Percentiles rank a stretch among this genome's conserved stretches.
These are phyloP conservation scores for Rhabdophis nuchalis DNA, from an alignment of 2,797 vertebrate genomes.

Conservation along the genomic window DNA sequence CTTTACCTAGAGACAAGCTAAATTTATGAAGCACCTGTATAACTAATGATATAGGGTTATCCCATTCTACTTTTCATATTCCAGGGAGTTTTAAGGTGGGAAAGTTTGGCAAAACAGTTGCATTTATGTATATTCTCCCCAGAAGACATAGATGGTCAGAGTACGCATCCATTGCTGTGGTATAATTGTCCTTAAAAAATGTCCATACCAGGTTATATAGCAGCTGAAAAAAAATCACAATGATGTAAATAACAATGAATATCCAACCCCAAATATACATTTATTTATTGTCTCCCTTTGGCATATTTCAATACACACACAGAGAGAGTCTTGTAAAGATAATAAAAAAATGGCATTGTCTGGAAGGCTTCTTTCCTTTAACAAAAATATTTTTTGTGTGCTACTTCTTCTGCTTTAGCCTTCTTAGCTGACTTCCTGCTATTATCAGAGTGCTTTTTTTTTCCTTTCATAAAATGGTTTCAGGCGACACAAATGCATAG, in stretches of 20 bases:
- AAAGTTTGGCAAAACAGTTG: background rate
- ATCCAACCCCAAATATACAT: background rate
- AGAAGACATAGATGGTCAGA: background rate
- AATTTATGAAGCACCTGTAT: too few relatives aligned
- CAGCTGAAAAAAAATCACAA: background rate
- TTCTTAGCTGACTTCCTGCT: slow-evolving; percentile 40
- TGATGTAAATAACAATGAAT: background rate
- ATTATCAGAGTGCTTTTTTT: slow-evolving; percentile 19
- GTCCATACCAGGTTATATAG: background rate
- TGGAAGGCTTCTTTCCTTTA: background rate
- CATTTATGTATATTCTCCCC: background rate
- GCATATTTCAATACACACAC: slow-evolving; percentile 2
- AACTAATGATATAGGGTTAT: background rate
- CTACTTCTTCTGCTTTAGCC: slow-evolving; percentile 34
- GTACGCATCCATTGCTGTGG: background rate
- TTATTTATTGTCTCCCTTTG: background rate
- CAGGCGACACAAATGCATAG: slow-evolving; percentile 17
- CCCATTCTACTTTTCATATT: background rate
- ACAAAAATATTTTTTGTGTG: slow-evolving; percentile 4
- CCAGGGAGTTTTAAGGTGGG: background rate
- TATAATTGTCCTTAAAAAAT: background rate
- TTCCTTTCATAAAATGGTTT: background rate
- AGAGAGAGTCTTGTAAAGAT: background rate
- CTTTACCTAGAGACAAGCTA: background rate
- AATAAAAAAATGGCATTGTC: background rate